Base-by-base conservation (phyloP, 2,113 vertebrate species). In the Polypterus senegalus region DNA sequence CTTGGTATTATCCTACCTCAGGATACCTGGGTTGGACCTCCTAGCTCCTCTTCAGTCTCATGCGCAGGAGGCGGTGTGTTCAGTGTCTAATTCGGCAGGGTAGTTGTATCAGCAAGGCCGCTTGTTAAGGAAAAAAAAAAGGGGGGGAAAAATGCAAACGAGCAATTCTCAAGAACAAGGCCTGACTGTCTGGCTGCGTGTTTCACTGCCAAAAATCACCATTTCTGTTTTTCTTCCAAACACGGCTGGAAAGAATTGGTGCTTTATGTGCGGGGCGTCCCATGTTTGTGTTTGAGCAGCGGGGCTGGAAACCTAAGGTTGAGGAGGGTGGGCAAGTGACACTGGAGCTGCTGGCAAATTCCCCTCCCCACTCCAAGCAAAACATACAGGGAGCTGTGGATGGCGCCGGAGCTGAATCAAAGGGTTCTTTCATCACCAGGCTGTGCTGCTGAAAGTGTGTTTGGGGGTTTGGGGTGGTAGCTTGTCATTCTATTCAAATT, bases 201-300 rank as follows among this genome's bases (percentile, higher is more conserved):
- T 65, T 70, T 77, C 81, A 77, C 78, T 84, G 81, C 83, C 85
- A 84, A 76, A 86, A 86, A 85, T 85, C 75, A 87, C 82, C 85
- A 81, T 81, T 85, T 87, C 80, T 84, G 77, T 57, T 83, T 82
- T 83, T 79, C 81, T 81, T 82, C 83, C 79, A 81, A 81, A 78
- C 81, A 78, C 69, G 75, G 73, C 71, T 73, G 76, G 78, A 80
- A 84, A 84, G 80, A 87, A 87, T 85, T 73, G 73, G 66, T 76
- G 70, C 83, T 86, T 86, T 87, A 82, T 86, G 77, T 45, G 67
- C 71, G 70, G 62, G 69, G 71, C 69, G 73, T 66, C 71, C 77
- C 79, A 73, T 87, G 81, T 87, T 84, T 87, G 85, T 81, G 80
- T 81, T 79, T 67, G 80, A 76, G 70, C 68, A 75, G 69, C 75